Base-by-base conservation (phyloP, 2,113 vertebrate genomes). In the Nothobranchius kuhntae region DNA sequence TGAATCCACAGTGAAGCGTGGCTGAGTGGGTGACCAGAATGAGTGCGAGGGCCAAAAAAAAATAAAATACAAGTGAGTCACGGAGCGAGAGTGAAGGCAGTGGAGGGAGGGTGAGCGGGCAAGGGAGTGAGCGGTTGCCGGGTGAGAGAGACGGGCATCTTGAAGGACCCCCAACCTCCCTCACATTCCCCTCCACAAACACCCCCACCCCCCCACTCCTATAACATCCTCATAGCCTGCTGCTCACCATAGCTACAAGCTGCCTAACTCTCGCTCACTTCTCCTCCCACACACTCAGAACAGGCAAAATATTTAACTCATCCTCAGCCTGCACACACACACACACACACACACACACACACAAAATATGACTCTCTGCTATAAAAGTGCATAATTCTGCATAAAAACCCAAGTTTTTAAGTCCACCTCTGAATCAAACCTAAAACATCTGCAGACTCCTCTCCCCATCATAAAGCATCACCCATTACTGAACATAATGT, bases 131-230 rank as follows among this genome's bases (percentile, higher is more conserved):
- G 74, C 30, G 88, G 90, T 89, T 90, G 91, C 89, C 82, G 84
- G 87, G 91, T 72, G 77, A 90, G 89, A 86, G 80, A 91, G 86
- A 91, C 89, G 89, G 89, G 91, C 90, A 91, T 93, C 90, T 91
- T 85, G 83, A 86, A 89, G 80, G 88, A 84, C 88, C 87, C 38
- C 86, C 79, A 65, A 80, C 81, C 79, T 67, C 80, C 85, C 70
- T 81, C 83, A 71, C 69, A 61, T 61, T 80, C 75, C 73, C 61
- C 77, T 77, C 70, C 67, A 89, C 85, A 88, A 86, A 85, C 69
- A 82, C 64, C 53, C 65, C 73, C 85, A 82, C 84, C 82, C 63
- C 47, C 66, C 38, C 56, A 47, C 77, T 78, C 78, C 85, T 68
- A 68, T 75, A 81, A 89, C 80, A 88, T 88, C 77, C 83, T 81